A percentile compares a stretch with the other conserved stretches of the same genome.
phyloP scores from a whole-genome alignment of 2,888 invertebrate species.

The Itoplectis maculator region DNA sequence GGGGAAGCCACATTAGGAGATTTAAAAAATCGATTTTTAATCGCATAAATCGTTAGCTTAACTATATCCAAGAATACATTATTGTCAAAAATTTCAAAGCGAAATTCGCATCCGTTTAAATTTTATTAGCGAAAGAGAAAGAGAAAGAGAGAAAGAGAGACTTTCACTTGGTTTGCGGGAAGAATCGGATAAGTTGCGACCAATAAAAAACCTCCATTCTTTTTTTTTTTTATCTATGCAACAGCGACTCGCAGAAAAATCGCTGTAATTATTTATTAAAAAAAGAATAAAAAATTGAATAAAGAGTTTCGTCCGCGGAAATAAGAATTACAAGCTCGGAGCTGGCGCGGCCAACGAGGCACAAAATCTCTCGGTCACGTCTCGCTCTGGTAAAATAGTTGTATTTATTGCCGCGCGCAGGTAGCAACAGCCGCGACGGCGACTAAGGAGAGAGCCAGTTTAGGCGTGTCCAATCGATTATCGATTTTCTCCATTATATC shows the following conservation, averaged over 20 bases:
- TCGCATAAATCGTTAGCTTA: no score
- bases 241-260: background rate
- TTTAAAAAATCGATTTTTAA: no score
- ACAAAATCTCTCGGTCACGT: slow-evolving; percentile 55
- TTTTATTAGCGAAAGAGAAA: no score
- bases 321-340: background rate
- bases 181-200: slow-evolving; percentile 22
- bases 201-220: background rate
- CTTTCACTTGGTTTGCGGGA: slow-evolving; percentile 23
- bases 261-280: slow-evolving; percentile 15
- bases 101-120: no score
- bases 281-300: background rate
- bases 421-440: slow-evolving; percentile 8
- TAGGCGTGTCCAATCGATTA: slow-evolving; percentile 58
- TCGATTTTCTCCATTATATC: slow-evolving; percentile 57
- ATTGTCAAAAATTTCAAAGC: no score
- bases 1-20: no score
- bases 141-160: background rate
- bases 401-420: slow-evolving; percentile 31
- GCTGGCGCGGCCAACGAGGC: background rate
- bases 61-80: no score
- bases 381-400: slow-evolving; percentile 46
- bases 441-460: slow-evolving; percentile 33
- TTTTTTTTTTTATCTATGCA: background rate
- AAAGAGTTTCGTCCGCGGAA: background rate